Evolutionary conservation across 2,888 invertebrate genomes (phyloP).

Genomic region (Tachystola acroxantha): DNA sequence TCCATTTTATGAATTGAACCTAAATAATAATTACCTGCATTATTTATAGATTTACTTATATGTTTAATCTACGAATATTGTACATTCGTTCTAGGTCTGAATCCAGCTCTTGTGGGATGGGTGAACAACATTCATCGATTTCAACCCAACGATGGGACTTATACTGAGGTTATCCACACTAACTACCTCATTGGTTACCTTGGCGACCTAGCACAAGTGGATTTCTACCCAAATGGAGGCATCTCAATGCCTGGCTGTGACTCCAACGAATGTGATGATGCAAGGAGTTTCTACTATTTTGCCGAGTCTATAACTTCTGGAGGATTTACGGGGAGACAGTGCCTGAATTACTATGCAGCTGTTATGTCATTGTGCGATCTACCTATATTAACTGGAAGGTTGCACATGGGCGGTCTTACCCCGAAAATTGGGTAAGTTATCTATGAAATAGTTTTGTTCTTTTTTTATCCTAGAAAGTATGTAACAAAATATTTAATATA

Average conservation of each 20-base stretch:
- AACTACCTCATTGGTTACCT: slow-evolving; percentile 48
- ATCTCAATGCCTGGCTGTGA: slow-evolving; percentile 53
- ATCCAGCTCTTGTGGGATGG: slow-evolving; percentile 53
- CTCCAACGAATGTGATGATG: slow-evolving; percentile 46
- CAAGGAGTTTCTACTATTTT: slow-evolving; percentile 43
- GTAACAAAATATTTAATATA: too few species aligned
- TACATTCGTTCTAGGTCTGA: slow-evolving; percentile 33
- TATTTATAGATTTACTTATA: too few species aligned
- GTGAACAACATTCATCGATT: slow-evolving; percentile 43
- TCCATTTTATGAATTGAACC: too few species aligned
- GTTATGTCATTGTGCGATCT: slow-evolving; percentile 34
- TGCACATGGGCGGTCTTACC: too few species aligned
- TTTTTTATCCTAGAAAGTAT: too few species aligned
- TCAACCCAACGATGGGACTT: slow-evolving; percentile 36
- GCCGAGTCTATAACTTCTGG: slow-evolving; percentile 44
- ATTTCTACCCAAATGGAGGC: slow-evolving; percentile 57
- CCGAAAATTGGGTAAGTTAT: too few species aligned
- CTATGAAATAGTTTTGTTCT: too few species aligned
- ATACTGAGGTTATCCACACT: slow-evolving; percentile 57
- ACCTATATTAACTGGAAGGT: too few species aligned
- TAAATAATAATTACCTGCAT: too few species aligned
- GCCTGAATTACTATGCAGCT: slow-evolving; percentile 45
- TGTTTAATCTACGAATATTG: too few species aligned
- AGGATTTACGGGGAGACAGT: slow-evolving; percentile 47
- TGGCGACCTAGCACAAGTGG: slow-evolving; percentile 41